Conservation (phyloP, 1,140 invertebrate species). For the Zaprionus ghesquierei region DNA sequence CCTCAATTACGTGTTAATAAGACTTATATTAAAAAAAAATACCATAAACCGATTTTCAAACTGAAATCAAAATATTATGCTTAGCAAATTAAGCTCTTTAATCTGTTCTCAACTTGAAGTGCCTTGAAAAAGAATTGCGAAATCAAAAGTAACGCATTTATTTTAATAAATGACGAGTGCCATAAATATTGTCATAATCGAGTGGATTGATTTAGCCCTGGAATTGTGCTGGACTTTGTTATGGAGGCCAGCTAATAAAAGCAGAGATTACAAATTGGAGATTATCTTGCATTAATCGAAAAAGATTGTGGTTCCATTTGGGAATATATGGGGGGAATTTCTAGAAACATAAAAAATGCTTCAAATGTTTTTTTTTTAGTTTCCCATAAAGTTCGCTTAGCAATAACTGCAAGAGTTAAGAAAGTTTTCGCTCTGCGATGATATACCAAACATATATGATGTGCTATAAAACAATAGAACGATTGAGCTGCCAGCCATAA, state of each 20-base stretch:
- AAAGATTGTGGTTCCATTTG: background rate
- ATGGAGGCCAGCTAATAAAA: background rate
- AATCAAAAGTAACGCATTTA: background rate
- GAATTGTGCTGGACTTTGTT: background rate
- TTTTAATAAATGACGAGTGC: background rate
- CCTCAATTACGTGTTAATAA: background rate
- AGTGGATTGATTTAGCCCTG: slow-evolving; percentile 1
- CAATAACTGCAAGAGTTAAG: background rate
- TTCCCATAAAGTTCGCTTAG: background rate
- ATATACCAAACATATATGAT: no score
- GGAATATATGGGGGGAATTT: background rate
- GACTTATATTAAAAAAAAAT: no score
- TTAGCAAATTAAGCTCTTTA: background rate
- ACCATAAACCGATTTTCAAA: background rate
- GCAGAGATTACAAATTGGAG: background rate
- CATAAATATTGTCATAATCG: background rate
- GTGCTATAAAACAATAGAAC: slow-evolving; percentile 25
- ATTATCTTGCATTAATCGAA: background rate
- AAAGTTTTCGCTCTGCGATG: background rate
- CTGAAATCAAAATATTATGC: background rate
- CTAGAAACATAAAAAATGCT: background rate
- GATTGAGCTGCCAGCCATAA: slow-evolving; percentile 20
- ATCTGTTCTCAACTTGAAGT: background rate
- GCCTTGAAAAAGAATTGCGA: background rate
- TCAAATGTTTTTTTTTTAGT: background rate